Percentiles rank a stretch among this genome's conserved stretches.
phyloP scores from a whole-genome alignment of 2,888 invertebrate species.

The Ectobius pallidus region DNA sequence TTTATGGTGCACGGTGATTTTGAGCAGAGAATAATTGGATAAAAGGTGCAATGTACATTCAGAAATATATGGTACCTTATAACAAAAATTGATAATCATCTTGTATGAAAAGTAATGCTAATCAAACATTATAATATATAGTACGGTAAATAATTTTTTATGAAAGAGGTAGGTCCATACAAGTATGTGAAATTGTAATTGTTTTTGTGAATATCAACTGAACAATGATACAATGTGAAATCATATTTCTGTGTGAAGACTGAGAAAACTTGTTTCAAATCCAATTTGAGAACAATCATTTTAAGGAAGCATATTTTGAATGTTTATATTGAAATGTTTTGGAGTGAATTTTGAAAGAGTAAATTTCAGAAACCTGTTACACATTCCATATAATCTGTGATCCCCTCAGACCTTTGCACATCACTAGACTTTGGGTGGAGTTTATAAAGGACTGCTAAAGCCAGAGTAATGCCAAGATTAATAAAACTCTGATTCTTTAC shows the following conservation, averaged over 20 bases:
- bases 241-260: neutral
- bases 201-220: neutral
- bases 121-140: neutral
- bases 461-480: too few species aligned
- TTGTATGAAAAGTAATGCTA: neutral
- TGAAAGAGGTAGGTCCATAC: neutral
- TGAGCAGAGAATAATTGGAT: too few species aligned
- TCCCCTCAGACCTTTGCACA: too few species aligned
- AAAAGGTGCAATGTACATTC: too few species aligned
- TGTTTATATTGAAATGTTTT: neutral
- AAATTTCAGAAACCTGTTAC: neutral
- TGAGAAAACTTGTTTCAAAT: neutral
- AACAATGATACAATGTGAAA: neutral
- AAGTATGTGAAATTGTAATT: neutral
- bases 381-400: neutral
- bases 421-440: too few species aligned
- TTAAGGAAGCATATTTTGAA: neutral
- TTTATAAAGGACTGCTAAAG: too few species aligned
- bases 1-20: too few species aligned
- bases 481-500: too few species aligned
- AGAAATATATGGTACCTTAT: too few species aligned
- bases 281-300: neutral
- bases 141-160: neutral
- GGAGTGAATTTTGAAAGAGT: neutral
- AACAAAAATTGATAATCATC: neutral